Conservation (phyloP, 2,888 invertebrate genomes). For the Buathra laborator region DNA sequence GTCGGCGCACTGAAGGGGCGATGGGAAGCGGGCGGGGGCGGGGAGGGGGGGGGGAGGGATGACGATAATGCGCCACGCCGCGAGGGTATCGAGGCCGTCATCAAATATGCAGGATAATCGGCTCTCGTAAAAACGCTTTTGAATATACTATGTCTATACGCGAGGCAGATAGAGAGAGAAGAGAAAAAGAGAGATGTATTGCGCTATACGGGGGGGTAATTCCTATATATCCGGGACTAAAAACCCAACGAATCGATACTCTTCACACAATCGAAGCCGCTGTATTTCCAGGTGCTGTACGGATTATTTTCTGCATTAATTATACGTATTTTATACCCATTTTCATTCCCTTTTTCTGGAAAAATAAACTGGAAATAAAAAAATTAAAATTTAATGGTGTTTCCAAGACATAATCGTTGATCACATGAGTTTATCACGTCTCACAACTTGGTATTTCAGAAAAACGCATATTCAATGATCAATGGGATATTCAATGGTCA, state of each 20-base stretch:
- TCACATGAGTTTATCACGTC: too few species aligned
- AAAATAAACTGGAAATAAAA: too few species aligned
- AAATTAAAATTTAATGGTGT: not conserved
- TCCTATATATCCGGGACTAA: conserved; percentile 10
- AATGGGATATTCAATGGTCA: too few species aligned
- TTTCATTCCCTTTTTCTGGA: not conserved
- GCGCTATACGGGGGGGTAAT: conserved; percentile 18
- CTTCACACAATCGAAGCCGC: conserved; percentile 25
- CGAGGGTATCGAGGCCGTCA: conserved; percentile 70
- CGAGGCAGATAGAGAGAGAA: not conserved
- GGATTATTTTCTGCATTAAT: not conserved
- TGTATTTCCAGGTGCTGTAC: not conserved
- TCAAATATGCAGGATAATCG: conserved; percentile 79
- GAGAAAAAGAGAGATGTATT: conserved; percentile 7
- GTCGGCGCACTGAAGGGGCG: conserved; percentile 36
- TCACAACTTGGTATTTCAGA: too few species aligned
- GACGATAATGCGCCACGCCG: conserved; percentile 73
- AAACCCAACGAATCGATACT: conserved; percentile 38
- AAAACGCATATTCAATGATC: too few species aligned
- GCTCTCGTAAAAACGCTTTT: conserved; percentile 71
- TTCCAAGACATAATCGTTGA: not conserved
- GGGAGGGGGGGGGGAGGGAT: conserved; percentile 60
- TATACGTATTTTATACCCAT: not conserved
- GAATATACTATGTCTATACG: conserved; percentile 38
- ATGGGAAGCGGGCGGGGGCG: conserved; percentile 46